A percentile compares a stretch with the other conserved stretches of the same genome.
These are phyloP conservation scores for Tokudaia muenninki DNA, from an alignment of 2,797 vertebrate species.

Conservation along the genomic window DNA sequence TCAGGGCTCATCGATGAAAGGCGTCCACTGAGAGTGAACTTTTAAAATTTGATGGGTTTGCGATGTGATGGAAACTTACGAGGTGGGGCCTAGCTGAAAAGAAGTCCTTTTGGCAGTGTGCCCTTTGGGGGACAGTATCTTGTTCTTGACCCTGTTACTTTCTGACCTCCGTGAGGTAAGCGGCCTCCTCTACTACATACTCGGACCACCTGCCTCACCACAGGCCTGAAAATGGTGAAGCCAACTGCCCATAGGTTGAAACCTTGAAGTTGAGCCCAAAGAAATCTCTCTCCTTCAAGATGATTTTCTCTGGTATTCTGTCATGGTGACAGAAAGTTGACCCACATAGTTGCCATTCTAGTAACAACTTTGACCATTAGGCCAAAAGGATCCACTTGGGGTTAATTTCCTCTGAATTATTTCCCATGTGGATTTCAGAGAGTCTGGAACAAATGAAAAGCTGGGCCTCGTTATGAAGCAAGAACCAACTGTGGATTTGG, in stretches of 20 bases:
- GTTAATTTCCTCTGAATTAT: neutral
- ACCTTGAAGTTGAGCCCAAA: neutral
- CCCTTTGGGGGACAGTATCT: neutral
- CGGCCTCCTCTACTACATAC: neutral
- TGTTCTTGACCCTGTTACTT: neutral
- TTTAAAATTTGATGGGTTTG: neutral
- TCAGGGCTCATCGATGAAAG: neutral
- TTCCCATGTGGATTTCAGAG: slow-evolving; percentile 42
- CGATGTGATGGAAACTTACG: neutral
- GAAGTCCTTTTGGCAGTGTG: neutral
- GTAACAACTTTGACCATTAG: neutral
- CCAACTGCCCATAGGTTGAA: neutral
- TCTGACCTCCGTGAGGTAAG: neutral
- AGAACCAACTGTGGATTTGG: no score
- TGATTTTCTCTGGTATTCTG: neutral
- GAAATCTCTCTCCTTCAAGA: neutral
- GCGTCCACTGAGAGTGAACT: neutral
- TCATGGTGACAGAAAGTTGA: neutral
- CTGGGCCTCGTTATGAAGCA: neutral
- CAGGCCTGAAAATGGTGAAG: neutral
- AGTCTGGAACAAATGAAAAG: slow-evolving; percentile 1
- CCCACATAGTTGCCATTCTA: neutral
- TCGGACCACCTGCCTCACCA: neutral
- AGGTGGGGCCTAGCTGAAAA: neutral
- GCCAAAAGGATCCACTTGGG: neutral